phyloP scores from a whole-genome alignment of 2,113 vertebrate genomes.

The Leptodactylus fuscus region DNA sequence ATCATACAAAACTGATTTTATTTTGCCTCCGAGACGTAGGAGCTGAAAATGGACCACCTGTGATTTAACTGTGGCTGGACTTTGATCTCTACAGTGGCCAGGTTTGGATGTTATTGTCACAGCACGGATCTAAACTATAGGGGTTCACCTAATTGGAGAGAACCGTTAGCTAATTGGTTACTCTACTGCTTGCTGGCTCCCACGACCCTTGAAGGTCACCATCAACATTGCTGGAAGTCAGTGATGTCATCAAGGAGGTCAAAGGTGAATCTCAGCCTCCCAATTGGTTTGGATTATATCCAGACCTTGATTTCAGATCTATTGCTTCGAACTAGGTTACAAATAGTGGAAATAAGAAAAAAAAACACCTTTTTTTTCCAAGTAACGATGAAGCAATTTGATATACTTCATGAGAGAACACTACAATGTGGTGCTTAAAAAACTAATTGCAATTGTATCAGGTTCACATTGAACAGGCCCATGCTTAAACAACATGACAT shows the following conservation, averaged over 20 bases:
- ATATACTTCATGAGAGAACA: slow-evolving; percentile 23
- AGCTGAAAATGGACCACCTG: slow-evolving; percentile 35
- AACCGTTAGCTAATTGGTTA: slow-evolving; percentile 52
- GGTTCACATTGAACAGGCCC: slow-evolving; percentile 51
- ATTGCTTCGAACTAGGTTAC: background rate
- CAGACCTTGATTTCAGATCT: slow-evolving; percentile 52
- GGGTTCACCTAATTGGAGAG: slow-evolving; percentile 56
- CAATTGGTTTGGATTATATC: slow-evolving; percentile 59
- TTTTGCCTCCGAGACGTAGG: background rate
- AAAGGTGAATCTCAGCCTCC: slow-evolving; percentile 47
- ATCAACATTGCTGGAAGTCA: slow-evolving; percentile 47
- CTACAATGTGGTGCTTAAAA: slow-evolving; percentile 16
- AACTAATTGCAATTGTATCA: slow-evolving; percentile 48
- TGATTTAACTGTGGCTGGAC: slow-evolving; percentile 21
- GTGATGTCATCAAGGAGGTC: slow-evolving; percentile 51
- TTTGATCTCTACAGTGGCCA: slow-evolving; percentile 55
- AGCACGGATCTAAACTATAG: slow-evolving; percentile 52
- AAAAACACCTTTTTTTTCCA: background rate
- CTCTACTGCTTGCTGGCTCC: slow-evolving; percentile 44
- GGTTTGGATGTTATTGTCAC: slow-evolving; percentile 55
- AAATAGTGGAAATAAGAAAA: background rate
- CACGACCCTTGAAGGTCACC: slow-evolving; percentile 57
- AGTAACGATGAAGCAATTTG: slow-evolving; percentile 33
- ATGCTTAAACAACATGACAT: slow-evolving; percentile 54
- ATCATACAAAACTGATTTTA: background rate